phyloP scores from a whole-genome alignment of 2,797 vertebrate genomes.

The Acanthornis magna region DNA sequence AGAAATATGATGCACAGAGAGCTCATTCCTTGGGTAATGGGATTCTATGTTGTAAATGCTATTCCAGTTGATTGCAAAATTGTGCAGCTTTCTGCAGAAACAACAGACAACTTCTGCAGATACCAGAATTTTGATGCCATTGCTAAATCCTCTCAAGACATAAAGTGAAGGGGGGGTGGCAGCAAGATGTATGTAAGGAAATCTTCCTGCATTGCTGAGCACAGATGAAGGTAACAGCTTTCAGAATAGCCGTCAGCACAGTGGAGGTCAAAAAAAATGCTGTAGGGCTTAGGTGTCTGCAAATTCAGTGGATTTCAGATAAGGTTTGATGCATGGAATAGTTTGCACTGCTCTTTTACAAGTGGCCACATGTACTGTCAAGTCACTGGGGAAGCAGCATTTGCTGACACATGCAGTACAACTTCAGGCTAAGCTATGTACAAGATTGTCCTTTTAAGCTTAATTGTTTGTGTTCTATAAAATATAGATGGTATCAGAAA shows the following conservation, averaged over 20 bases:
- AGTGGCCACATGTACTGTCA: background rate
- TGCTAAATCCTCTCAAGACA: background rate
- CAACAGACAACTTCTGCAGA: background rate
- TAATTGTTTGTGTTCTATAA: conserved; percentile 51
- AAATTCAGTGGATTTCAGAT: background rate
- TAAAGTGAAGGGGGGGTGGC: background rate
- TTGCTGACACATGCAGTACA: conserved; percentile 43
- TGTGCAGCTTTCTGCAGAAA: background rate
- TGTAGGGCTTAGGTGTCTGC: background rate
- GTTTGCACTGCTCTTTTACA: background rate
- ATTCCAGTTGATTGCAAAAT: background rate
- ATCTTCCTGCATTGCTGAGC: background rate
- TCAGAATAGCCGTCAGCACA: background rate
- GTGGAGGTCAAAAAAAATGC: background rate
- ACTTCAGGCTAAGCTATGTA: conserved; percentile 13
- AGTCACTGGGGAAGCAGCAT: background rate
- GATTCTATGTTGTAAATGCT: background rate
- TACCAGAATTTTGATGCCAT: background rate
- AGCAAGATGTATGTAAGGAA: background rate
- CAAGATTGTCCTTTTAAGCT: conserved; percentile 48
- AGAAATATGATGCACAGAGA: background rate
- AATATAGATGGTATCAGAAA: conserved; percentile 36
- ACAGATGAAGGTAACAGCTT: background rate
- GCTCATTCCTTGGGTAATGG: background rate
- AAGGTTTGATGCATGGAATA: background rate